Evolutionary conservation across 2,888 invertebrate genomes (phyloP), one percentile per base, ranked within the genome.

Genomic region (Imbricaverruca yamaguchii): DNA sequence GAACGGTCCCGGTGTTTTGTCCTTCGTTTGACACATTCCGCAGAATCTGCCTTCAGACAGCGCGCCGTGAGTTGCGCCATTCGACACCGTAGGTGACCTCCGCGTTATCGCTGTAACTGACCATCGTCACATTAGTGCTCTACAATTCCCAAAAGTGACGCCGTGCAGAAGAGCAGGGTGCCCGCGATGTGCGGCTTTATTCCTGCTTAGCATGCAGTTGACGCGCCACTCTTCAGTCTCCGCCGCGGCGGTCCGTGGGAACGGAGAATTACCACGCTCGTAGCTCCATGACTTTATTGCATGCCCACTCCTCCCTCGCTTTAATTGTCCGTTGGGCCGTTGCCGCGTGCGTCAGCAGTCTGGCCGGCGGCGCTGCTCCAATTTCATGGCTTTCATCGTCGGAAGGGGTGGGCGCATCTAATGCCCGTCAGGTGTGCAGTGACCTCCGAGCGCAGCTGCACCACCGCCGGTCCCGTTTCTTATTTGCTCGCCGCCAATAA

Each of bases 361-460:
- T 3, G 15, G 25, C 67, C 23, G 67, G 15, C 8, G 11, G 69
- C 12, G 0, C 69, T 15, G 69, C 39, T 39, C 69, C 39, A 69
- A 74, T 74, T 74, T 74, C 74, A 74, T 15, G 74, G 74, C 21
- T 74, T 74, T 74, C 74, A 55, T 53, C 74, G 55, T 8, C 11
- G n/a, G 10, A 15, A 55, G 4, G 18, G 74, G 74, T 12, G 23
- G 65, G 18, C 65, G 65, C 23, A 18, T 23, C 3, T 10, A 23
- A 18, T 11, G 59, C 59, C 12, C 0, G 15, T 59, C 65, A 13
- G 9, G 65, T 18, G 23, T n/a, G 10, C 61, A 18, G 13, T 18
- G 13, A 3, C 15, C 18, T 7, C 18, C 18, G 18, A 61, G 61
- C 18, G 61, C 13, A 18, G 13, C 18, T 18, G 18, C 18, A 18